phyloP scores from a whole-genome alignment of 2,888 invertebrate genomes.

The Tholera decimalis region DNA sequence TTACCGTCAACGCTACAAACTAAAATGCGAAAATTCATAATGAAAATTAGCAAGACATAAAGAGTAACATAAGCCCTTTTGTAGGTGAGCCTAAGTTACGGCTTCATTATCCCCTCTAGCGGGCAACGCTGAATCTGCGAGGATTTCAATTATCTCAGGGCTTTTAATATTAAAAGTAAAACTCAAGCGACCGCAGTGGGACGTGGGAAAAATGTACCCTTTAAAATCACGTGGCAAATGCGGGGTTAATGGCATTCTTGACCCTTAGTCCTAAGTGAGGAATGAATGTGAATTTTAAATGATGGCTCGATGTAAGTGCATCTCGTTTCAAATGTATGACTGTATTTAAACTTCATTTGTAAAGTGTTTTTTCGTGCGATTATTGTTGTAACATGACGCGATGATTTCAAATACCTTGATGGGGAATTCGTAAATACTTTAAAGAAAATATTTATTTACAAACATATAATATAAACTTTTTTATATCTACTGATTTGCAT shows the following conservation, averaged over 20 bases:
- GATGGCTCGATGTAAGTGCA: slow-evolving; percentile 17
- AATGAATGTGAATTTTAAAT: slow-evolving; percentile 19
- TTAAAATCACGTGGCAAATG: slow-evolving; percentile 43
- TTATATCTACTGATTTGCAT: no score
- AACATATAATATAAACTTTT: no score
- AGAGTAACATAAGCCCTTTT: slow-evolving; percentile 53
- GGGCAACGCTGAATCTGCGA: slow-evolving; percentile 57
- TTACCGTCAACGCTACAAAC: neutral
- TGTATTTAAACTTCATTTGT: neutral
- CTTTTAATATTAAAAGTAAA: slow-evolving; percentile 66
- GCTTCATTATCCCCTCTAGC: slow-evolving; percentile 64
- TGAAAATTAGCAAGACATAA: slow-evolving; percentile 26
- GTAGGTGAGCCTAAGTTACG: slow-evolving; percentile 46
- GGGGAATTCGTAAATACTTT: no score
- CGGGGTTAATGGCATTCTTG: slow-evolving; percentile 60
- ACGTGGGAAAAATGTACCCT: slow-evolving; percentile 55
- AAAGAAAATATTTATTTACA: no score
- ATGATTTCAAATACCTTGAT: neutral
- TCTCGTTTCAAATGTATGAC: slow-evolving; percentile 31
- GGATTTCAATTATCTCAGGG: slow-evolving; percentile 73
- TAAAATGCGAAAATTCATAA: slow-evolving; percentile 1
- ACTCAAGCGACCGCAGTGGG: slow-evolving; percentile 54
- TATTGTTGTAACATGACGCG: no score
- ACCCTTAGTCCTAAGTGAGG: slow-evolving; percentile 47
- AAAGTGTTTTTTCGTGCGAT: neutral